Base-by-base conservation (phyloP, 2,888 invertebrate genomes). In the Brachypterus glaber region DNA sequence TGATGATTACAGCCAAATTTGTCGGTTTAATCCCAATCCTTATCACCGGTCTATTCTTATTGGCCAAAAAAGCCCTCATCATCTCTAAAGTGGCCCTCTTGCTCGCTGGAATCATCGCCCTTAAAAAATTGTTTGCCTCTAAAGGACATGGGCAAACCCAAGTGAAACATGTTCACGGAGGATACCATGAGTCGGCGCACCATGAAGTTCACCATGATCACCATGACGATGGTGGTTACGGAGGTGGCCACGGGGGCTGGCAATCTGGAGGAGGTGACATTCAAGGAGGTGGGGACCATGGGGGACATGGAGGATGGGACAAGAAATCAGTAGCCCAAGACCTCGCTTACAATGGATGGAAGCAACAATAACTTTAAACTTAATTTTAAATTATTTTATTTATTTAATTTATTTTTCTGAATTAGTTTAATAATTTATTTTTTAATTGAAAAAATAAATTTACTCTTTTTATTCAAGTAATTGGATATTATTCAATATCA, bases 61-160 rank as follows among this genome's bases (percentile, higher is more conserved):
- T 87, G 43, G 86, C 86, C 9, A 86, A 86, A 35, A 87, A 87
- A 59, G 87, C 87, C 11, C 66, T 87, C 41, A 85, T 87, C 54
- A 79, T 50, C 21, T 74, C 77, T 41, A 79, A 82, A 71, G 82
- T 87, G 52, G 86, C 86, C 0, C 67, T 87, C 1, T 73, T 87
- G 9, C 67, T 87, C 24, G 76, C 86, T 3, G 78, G 84, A 43
- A 83, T 87, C 57, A 82, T 87, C 54, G 79, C 81, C 0, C 62
- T 86, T 32, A 87, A 87, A 73, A 87, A 87, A 61, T 67, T 86
- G 27, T 68, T 85, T 55, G 71, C 76, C 1, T 74, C 77, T 54
- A 82, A 82, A 59, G 67, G 73, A 9, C 69, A 72, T 13, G 69
- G 72, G 8, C 68, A 70, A 15, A 62, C 63, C 16, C 59, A 62